These are phyloP conservation scores for Andrena dorsata DNA, from an alignment of 2,888 invertebrate genomes.

Conservation along the genomic window DNA sequence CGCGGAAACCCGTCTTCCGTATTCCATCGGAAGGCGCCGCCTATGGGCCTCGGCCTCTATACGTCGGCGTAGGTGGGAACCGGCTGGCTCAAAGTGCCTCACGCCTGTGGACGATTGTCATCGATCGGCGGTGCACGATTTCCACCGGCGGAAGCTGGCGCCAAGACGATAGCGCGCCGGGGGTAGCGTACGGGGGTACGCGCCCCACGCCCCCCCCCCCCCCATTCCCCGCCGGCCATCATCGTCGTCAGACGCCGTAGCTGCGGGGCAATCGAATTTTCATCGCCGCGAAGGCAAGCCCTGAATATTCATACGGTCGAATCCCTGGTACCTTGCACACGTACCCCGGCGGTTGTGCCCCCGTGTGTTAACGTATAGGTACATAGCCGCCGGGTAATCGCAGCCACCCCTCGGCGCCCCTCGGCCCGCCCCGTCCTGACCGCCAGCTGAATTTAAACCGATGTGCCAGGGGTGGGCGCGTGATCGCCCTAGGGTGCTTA, in stretches of 20 bases:
- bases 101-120: slow-evolving; percentile 66
- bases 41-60: slow-evolving; percentile 32
- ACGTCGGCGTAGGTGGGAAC: slow-evolving; percentile 50
- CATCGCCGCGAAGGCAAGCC: slow-evolving; percentile 71
- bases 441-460: slow-evolving; percentile 70
- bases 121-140: slow-evolving; percentile 61
- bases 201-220: slow-evolving; percentile 29
- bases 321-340: slow-evolving; percentile 60
- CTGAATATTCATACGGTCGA: slow-evolving; percentile 73
- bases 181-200: slow-evolving; percentile 13
- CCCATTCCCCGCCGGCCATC: slow-evolving; percentile 49
- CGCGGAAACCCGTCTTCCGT: slow-evolving; percentile 17
- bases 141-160: slow-evolving; percentile 49
- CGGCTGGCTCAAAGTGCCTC: slow-evolving; percentile 61
- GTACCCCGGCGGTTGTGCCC: slow-evolving; percentile 42
- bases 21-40: slow-evolving; percentile 29
- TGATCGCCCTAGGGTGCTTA: slow-evolving; percentile 64
- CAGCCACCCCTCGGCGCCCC: slow-evolving; percentile 7
- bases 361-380: slow-evolving; percentile 61
- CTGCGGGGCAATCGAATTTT: slow-evolving; percentile 74
- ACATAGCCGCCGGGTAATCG: slow-evolving; percentile 70
- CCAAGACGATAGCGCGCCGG: slow-evolving; percentile 45
- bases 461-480: slow-evolving; percentile 58
- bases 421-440: slow-evolving; percentile 39
- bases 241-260: slow-evolving; percentile 62